Evolutionary conservation across 1,140 invertebrate species (phyloP).

Genomic region (Hormaphis cornu): DNA sequence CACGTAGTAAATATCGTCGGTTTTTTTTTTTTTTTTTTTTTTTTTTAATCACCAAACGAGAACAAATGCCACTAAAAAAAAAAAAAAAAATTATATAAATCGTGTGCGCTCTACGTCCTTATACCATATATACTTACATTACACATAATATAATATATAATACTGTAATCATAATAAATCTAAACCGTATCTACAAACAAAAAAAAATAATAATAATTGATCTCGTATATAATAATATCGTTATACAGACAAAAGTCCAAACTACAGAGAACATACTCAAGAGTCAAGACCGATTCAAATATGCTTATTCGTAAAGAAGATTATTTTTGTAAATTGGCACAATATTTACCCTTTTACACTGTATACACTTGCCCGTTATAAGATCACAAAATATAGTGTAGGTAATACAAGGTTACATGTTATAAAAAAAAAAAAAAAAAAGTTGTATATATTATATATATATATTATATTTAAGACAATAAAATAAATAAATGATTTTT

Average conservation of each 20-base stretch:
- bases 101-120: neutral
- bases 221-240: neutral
- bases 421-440: conserved; percentile 6
- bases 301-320: conserved; percentile 9
- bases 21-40: neutral
- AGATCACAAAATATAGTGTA: neutral
- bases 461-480: neutral
- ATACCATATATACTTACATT: conserved; percentile 5
- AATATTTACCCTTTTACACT: conserved; percentile 28
- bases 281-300: neutral
- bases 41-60: neutral
- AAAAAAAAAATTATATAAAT: conserved; percentile 12
- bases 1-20: neutral
- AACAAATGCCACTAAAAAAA: conserved; percentile 4
- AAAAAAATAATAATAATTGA: conserved; percentile 18
- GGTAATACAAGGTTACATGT: conserved; percentile 12
- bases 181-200: conserved; percentile 22
- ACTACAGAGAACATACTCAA: conserved; percentile 1
- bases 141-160: conserved; percentile 11
- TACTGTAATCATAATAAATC: conserved; percentile 29
- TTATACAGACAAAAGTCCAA: conserved; percentile 14
- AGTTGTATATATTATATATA: too few species aligned
- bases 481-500: too few species aligned
- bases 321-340: conserved; percentile 19
- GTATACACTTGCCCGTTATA: conserved; percentile 22